Base-by-base conservation (phyloP, 2,888 invertebrate species). In the Barypeithes pellucidus region DNA sequence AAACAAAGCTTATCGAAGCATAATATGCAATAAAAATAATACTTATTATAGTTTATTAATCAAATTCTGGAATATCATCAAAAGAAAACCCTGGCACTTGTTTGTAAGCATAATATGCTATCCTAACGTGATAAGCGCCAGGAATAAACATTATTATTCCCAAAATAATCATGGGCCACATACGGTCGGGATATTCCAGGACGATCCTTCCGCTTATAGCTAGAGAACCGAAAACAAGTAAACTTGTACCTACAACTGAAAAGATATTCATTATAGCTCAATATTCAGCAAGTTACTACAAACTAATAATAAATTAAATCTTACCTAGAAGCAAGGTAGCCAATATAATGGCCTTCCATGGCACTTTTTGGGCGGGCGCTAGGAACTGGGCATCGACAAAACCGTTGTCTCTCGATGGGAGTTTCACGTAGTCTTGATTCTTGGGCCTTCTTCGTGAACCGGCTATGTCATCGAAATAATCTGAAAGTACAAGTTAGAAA, bases 61-160 rank as follows among this genome's bases (percentile, higher is more conserved):
- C 94, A 87, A 94, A 94, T 83, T 95, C 95, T 47, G 96, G 96
- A 86, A 96, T 96, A 85, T 96, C 96, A 81, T 94, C 92, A 85
- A 93, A 96, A 57, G 94, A 94, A 85, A 93, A 96, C 0, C 95
- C 95, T 63, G 93, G 92, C 82, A 93, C 93, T 82, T 94, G 91
- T 79, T 92, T 91, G 85, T 92, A 95, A 0, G 96, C 96, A 86
- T 93, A 94, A 83, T 93, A 92, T 36, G 96, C 95, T 82, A 97
- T 94, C 79, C 95, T 90, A 59, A 95, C 91, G 84, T 97, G 96
- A 86, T 97, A 97, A 63, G 94, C 93, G 45, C 96, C 97, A 0
- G 97, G 97, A 78, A 97, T 92, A 82, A 97, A 96, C 95, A 96
- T 95, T 43, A 97, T 88, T 20, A 90, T 88, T 36, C 97, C 97